Conservation (phyloP, 2,797 vertebrate genomes). For the Miichthys miiuy region DNA sequence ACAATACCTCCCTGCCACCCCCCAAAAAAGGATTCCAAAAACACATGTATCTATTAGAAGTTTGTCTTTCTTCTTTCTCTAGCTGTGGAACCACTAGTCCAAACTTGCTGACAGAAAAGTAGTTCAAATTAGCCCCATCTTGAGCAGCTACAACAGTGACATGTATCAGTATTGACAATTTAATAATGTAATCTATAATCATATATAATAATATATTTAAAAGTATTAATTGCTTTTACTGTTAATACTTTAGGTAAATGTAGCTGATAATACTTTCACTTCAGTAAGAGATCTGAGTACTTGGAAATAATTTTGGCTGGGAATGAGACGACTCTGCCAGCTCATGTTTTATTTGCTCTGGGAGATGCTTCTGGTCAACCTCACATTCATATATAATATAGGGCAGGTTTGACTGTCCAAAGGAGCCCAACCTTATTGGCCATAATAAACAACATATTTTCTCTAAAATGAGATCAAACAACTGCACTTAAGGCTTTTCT, state of each 20-base stretch:
- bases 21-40: not conserved
- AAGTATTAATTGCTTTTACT: not conserved
- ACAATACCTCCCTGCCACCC: not conserved
- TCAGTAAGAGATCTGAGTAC: not conserved
- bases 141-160: not conserved
- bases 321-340: too few species aligned
- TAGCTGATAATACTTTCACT: not conserved
- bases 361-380: too few species aligned
- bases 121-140: too few species aligned
- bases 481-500: too few species aligned
- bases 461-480: too few species aligned
- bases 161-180: not conserved
- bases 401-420: too few species aligned
- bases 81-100: too few species aligned
- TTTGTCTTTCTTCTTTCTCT: not conserved
- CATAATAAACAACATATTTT: too few species aligned
- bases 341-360: too few species aligned
- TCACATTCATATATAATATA: too few species aligned
- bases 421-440: too few species aligned
- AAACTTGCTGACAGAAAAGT: not conserved
- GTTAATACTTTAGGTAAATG: not conserved
- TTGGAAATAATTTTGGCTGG: not conserved
- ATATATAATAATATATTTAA: not conserved
- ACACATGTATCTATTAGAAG: not conserved
- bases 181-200: not conserved